Evolutionary conservation across 1,140 invertebrate genomes (phyloP).

Genomic region (Apis laboriosa): DNA sequence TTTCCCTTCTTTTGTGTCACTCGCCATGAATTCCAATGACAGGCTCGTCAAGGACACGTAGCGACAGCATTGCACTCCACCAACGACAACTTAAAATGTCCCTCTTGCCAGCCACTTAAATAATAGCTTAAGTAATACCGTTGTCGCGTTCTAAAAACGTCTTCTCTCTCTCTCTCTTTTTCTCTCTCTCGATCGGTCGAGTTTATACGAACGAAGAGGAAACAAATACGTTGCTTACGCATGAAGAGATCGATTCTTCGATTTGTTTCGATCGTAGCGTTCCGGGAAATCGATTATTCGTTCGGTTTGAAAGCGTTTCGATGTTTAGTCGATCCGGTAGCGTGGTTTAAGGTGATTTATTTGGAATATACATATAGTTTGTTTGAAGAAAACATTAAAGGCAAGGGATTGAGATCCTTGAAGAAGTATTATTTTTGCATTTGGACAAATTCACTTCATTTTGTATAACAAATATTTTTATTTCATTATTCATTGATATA

Average conservation of each 20-base stretch:
- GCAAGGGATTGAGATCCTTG: background rate
- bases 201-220: background rate
- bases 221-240: background rate
- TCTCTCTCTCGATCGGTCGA: too few relatives aligned
- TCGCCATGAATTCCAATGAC: slow-evolving; percentile 49
- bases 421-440: background rate
- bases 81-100: slow-evolving; percentile 34
- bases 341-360: background rate
- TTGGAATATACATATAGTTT: background rate
- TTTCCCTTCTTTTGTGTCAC: slow-evolving; percentile 38
- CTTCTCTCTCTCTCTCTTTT: too few relatives aligned
- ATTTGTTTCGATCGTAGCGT: background rate
- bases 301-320: background rate
- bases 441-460: too few relatives aligned
- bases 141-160: background rate
- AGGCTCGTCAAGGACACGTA: slow-evolving; percentile 54
- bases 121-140: slow-evolving; percentile 3
- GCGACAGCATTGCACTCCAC: slow-evolving; percentile 33
- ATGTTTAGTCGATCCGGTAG: background rate
- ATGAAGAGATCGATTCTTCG: background rate
- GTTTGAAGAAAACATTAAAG: background rate
- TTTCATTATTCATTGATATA: too few relatives aligned
- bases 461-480: too few relatives aligned
- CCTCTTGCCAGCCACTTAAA: slow-evolving; percentile 14
- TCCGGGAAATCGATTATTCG: background rate